phyloP scores from a whole-genome alignment of 2,888 invertebrate genomes.

The Leptothorax acervorum region DNA sequence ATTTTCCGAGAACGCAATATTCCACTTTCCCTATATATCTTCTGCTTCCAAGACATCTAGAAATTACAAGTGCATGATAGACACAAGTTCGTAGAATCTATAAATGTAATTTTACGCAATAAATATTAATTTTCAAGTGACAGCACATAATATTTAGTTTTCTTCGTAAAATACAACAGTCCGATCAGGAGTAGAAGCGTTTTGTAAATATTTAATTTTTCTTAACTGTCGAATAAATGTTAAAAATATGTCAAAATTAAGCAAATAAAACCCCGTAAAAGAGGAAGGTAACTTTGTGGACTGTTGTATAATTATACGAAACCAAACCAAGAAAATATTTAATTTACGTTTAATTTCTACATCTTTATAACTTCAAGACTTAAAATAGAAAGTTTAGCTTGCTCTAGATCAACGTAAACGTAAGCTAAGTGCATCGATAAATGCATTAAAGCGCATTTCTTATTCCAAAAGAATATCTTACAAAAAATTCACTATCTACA shows the following conservation, averaged over 20 bases:
- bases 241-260: background rate
- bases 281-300: background rate
- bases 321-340: background rate
- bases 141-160: background rate
- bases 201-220: background rate
- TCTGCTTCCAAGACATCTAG: conserved; percentile 6
- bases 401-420: background rate
- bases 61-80: conserved; percentile 5
- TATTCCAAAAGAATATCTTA: conserved; percentile 18
- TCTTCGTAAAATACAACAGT: conserved; percentile 21
- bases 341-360: conserved; percentile 19
- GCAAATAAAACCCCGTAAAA: background rate
- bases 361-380: background rate
- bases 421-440: conserved; percentile 32
- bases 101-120: conserved; percentile 5
- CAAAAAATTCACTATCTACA: background rate
- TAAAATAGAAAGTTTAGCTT: background rate
- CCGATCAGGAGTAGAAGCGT: background rate
- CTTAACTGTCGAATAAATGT: background rate
- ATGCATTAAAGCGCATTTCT: conserved; percentile 9
- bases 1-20: background rate
- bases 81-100: background rate
- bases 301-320: background rate
- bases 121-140: conserved; percentile 30
- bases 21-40: background rate